Conservation (phyloP, 2,797 vertebrate genomes). For the Trichosurus vulpecula region DNA sequence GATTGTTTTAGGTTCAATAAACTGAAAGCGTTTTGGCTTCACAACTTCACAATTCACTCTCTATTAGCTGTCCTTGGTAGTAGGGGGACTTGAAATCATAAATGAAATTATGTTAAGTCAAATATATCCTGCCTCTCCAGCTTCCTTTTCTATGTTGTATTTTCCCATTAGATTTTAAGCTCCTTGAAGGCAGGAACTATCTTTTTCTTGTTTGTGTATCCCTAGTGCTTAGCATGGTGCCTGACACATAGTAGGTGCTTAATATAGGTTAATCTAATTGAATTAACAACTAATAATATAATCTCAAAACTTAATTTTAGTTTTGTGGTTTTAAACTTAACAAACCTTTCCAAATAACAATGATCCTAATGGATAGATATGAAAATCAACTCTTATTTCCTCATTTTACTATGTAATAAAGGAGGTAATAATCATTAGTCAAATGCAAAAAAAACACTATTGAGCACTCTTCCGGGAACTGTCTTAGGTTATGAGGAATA, state of each 20-base stretch:
- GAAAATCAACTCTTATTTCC: not conserved
- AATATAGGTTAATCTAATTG: not conserved
- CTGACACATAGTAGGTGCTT: not conserved
- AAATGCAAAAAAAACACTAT: not conserved
- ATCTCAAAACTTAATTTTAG: not conserved
- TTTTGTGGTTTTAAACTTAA: not conserved
- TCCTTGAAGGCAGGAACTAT: not conserved
- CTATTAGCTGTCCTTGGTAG: not conserved
- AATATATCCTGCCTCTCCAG: not conserved
- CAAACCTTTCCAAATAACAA: not conserved
- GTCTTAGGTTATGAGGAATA: not conserved
- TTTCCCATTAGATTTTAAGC: not conserved
- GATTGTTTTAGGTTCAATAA: rapidly evolving
- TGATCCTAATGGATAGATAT: not conserved
- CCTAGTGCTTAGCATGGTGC: not conserved
- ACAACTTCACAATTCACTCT: too few species aligned
- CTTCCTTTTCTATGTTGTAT: not conserved
- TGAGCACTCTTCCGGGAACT: not conserved
- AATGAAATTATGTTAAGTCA: not conserved
- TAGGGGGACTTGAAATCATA: not conserved
- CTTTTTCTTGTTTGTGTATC: not conserved
- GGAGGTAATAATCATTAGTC: not conserved
- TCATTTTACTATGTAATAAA: not conserved
- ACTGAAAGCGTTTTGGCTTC: rapidly evolving
- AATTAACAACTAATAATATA: not conserved